Base-by-base conservation (phyloP, 1,140 invertebrate genomes). In the Dinoponera quadriceps region DNA sequence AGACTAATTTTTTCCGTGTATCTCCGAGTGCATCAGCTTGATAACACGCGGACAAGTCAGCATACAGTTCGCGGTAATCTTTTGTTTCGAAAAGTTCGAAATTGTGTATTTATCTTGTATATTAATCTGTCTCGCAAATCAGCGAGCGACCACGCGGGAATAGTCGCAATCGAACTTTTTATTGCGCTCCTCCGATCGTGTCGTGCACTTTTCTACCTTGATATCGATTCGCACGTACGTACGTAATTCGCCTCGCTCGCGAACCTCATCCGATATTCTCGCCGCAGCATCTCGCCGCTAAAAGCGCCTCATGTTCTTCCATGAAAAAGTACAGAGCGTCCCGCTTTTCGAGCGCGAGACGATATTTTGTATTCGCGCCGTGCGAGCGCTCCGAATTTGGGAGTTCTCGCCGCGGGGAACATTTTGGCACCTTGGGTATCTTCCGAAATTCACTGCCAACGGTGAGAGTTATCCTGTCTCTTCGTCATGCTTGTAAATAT, bases 361-460 rank as follows among this genome's bases (percentile, higher is more conserved):
- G 14, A 14, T 3, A 18, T 74, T 82, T 72, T 72, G 72, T 29
- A 81, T 72, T 62, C 14, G 18, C 16, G 60, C n/a, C 27, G 27
- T 44, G 20, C 9, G 13, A 62, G 62, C 38, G 16, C 3, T 27
- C 5, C n/a, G 44, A 63, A 44, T 57, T 75, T 20, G 20, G 16
- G n/a, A 48, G 20, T 11, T 44, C 11, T 57, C 14, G 33, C 14
- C 13, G 57, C 14, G 0, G 65, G 16, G 14, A 49, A 44, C 51
- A 22, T 62, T 74, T 78, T 60, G 27, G 29, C 33, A 49, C 51
- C 60, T 80, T 71, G 16, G 54, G 69, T 73, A 57, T 81, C 71
- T 82, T 75, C 66, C 82, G 22, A 82, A 84, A 81, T 87, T 87
- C 86, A 87, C 86, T 88, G 86, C 85, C 86, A 88, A 87, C 82